These are phyloP conservation scores for Myotis vivesi DNA, from an alignment of 2,797 vertebrate genomes.

Conservation along the genomic window DNA sequence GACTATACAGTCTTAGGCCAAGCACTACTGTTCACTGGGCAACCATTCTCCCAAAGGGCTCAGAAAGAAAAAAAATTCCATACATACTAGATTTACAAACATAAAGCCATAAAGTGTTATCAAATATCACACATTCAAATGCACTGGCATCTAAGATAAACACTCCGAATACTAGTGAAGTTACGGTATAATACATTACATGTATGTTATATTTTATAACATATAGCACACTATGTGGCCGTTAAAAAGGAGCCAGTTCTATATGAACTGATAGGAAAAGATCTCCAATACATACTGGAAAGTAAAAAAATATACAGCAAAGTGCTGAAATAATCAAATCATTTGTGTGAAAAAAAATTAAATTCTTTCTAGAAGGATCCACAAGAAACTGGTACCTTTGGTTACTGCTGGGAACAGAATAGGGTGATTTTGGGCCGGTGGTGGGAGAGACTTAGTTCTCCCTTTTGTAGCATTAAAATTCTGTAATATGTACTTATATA, in stretches of 20 bases:
- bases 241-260: conserved; percentile 7
- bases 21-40: not conserved
- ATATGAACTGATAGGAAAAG: not conserved
- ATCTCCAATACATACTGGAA: not conserved
- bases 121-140: conserved; percentile 27
- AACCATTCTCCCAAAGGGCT: not conserved
- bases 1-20: not conserved
- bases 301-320: not conserved
- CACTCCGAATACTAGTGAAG: not conserved
- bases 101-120: conserved; percentile 16
- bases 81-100: conserved; percentile 5
- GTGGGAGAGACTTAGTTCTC: not conserved
- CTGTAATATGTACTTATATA: not conserved
- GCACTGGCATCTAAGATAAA: not conserved
- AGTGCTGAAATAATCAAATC: conserved; percentile 25
- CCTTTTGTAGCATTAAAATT: conserved; percentile 8
- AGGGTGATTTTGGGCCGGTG: not conserved
- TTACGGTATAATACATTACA: not conserved
- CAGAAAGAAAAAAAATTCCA: conserved; percentile 27
- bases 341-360: not conserved
- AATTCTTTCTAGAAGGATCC: not conserved
- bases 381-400: not conserved
- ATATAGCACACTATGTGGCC: not conserved
- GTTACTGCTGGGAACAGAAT: not conserved
- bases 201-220: not conserved